A percentile compares a stretch with the other conserved stretches of the same genome.
phyloP scores from a whole-genome alignment of 2,797 vertebrate species.

The Mormyrops attenuatus region DNA sequence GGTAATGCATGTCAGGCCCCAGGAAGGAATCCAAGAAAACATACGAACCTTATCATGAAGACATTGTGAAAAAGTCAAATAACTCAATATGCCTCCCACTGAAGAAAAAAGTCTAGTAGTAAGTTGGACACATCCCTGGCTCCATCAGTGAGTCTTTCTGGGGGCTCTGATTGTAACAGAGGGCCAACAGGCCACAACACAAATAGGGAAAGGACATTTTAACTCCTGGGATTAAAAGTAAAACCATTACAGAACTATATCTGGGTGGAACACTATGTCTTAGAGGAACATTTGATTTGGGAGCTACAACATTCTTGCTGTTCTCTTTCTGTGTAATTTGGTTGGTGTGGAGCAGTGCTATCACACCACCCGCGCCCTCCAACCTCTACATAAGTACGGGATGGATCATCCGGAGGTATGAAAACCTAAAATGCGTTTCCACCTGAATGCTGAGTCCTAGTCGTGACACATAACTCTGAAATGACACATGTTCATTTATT shows the following conservation, averaged over 20 bases:
- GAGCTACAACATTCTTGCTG: not conserved
- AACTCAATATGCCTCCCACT: not conserved
- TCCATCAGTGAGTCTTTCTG: not conserved
- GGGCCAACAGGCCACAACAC: not conserved
- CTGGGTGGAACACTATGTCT: not conserved
- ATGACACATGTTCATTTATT: not conserved
- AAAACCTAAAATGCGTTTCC: not conserved
- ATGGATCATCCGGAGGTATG: not conserved
- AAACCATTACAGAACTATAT: not conserved
- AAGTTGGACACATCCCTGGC: not conserved
- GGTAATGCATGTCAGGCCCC: not conserved
- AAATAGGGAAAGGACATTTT: not conserved
- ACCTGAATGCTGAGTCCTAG: not conserved
- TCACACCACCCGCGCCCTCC: not conserved
- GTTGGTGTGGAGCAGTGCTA: not conserved
- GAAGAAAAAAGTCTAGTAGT: not conserved
- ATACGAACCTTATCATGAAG: not conserved
- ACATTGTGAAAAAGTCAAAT: not conserved
- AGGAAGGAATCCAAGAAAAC: not conserved
- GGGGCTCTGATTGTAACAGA: not conserved
- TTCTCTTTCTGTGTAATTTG: not conserved
- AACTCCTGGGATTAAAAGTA: not conserved
- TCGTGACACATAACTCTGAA: not conserved
- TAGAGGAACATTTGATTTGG: not conserved
- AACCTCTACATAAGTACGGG: not conserved